phyloP scores from a whole-genome alignment of 1,140 invertebrate species.

The Monochamus saltuarius region DNA sequence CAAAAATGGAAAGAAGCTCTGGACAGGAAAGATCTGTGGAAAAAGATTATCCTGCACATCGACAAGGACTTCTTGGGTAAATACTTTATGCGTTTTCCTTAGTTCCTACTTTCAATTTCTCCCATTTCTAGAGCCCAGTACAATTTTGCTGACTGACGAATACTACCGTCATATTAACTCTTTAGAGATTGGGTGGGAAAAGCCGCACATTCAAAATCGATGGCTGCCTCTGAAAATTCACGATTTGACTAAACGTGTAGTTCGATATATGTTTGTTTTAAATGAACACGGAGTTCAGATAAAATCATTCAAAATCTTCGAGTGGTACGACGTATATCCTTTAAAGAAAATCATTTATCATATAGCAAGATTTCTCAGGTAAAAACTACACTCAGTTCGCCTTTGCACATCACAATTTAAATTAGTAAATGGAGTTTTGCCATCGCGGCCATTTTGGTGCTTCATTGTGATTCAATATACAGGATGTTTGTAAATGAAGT shows the following conservation, averaged over 20 bases:
- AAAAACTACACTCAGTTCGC: too few species aligned
- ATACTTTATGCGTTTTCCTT: background rate
- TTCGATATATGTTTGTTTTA: constrained; percentile 27
- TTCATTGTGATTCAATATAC: too few species aligned
- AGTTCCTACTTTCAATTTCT: background rate
- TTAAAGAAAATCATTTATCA: constrained; percentile 35
- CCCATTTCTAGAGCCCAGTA: constrained; percentile 31
- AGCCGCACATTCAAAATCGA: constrained; percentile 15
- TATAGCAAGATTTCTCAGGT: constrained; percentile 32
- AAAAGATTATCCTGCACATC: constrained; percentile 30
- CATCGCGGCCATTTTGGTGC: too few species aligned
- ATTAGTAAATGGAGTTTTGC: too few species aligned
- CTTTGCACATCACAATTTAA: too few species aligned
- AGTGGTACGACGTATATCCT: constrained; percentile 34
- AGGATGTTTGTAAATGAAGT: too few species aligned
- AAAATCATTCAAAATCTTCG: constrained; percentile 25
- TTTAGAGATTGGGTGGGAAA: constrained; percentile 33
- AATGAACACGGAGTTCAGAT: constrained; percentile 28
- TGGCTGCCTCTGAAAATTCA: constrained; percentile 23
- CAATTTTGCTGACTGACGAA: constrained; percentile 26
- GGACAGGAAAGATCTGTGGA: constrained; percentile 28
- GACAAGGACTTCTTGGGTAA: constrained; percentile 34
- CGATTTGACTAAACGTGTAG: constrained; percentile 33
- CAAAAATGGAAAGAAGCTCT: constrained; percentile 30
- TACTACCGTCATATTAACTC: constrained; percentile 27